Base-by-base conservation (phyloP, 2,797 vertebrate species). In the Etheostoma perlongum region DNA sequence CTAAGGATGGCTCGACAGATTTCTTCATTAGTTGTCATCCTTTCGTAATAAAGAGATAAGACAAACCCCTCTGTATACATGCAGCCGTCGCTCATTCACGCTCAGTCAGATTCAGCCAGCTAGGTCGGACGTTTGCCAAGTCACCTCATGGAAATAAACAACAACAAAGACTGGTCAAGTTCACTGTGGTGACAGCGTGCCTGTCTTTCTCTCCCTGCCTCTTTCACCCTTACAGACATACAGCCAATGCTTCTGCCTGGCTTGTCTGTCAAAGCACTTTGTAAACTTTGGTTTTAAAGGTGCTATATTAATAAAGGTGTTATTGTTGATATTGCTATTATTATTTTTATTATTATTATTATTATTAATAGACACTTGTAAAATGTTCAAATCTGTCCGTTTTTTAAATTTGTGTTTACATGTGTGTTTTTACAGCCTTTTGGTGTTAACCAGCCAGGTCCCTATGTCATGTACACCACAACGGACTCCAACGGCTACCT, bases 391-490 rank as follows among this genome's bases (percentile, higher is more conserved):
- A 4, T 51, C 19, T 9, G 0, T 59, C 0, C 4, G 30, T 67
- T 73, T 67, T 46, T 57, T 9, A 64, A 59, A 40, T 40, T 64
- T 77, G 14, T 76, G 36, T 71, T 63, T 47, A 73, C 25, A 2
- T 85, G 30, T 84, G 15, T 82, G 2, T 77, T 78, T 18, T 74
- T 90, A 19, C 90, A 99, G 98, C 98, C 97, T n/a, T 98, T 98
- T 25, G 98, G 98, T 74, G 98, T 99, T 46, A 99, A 99, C 86
- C 98, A 99, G 79, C 98, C 98, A 1, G 98, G 98, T 64, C 98
- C 98, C 19, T 99, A 99, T 71, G 96, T 99, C 92, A 98, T 95
- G 96, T 99, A 99, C 90, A 99, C 96, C 63, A 97, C 98, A 0
- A 95, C 96, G 75, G 98, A 99, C 89, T 97, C 97, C 42, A 99